A percentile compares a stretch with the other conserved stretches of the same genome.
Evolutionary conservation across 2,888 invertebrate species (phyloP).

Genomic region (Agonopterix arenella): DNA sequence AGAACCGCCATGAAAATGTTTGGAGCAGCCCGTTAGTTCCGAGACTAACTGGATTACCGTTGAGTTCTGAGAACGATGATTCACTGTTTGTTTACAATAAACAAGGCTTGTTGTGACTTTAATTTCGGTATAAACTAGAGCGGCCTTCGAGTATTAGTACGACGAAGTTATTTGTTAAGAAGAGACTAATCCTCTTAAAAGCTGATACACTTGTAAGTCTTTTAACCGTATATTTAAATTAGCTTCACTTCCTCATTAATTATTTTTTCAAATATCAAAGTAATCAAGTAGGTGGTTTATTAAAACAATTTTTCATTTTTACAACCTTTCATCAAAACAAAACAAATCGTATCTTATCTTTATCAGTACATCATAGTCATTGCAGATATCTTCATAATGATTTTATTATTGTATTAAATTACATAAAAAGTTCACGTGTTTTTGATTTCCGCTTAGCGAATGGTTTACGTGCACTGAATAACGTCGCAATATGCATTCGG

Average conservation of each 20-base stretch:
- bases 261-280: too few relatives aligned
- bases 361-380: not conserved
- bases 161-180: not conserved
- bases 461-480: constrained; percentile 44
- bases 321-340: too few relatives aligned
- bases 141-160: not conserved
- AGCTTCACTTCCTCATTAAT: too few relatives aligned
- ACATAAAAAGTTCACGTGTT: constrained; percentile 3
- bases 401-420: constrained; percentile 9
- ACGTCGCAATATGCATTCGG: constrained; percentile 61
- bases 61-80: constrained; percentile 3
- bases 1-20: constrained; percentile 3
- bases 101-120: not conserved
- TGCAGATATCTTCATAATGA: constrained; percentile 8
- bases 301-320: too few relatives aligned
- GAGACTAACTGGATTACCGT: not conserved
- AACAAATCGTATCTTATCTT: too few relatives aligned
- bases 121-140: too few relatives aligned
- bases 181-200: too few relatives aligned
- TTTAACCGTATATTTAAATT: too few relatives aligned
- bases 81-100: constrained; percentile 7
- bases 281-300: too few relatives aligned
- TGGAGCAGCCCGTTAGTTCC: constrained; percentile 1
- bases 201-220: too few relatives aligned
- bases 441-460: constrained; percentile 9